A percentile compares a stretch with the other conserved stretches of the same genome.
phyloP scores from a whole-genome alignment of 1,140 invertebrate genomes.

The Drosophila cardini region DNA sequence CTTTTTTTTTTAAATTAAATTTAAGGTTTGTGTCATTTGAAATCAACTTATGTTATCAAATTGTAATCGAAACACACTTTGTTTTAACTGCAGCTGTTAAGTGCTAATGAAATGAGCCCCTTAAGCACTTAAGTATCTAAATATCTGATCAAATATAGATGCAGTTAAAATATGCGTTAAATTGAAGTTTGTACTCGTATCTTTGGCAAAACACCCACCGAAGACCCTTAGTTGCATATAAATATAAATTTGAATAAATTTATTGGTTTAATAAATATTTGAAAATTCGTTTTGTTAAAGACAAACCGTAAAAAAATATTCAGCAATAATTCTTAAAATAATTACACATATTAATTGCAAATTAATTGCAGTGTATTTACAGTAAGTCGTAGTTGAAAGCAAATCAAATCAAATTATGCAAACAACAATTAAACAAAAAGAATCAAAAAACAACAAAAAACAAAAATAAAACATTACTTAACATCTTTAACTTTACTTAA shows the following conservation, averaged over 20 bases:
- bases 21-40: slow-evolving; percentile 31
- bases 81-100: slow-evolving; percentile 40
- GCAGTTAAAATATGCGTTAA: slow-evolving; percentile 44
- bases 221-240: slow-evolving; percentile 52
- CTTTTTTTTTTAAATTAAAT: background rate
- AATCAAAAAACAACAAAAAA: slow-evolving; percentile 19
- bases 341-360: slow-evolving; percentile 23
- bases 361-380: slow-evolving; percentile 58
- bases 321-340: slow-evolving; percentile 33
- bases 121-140: slow-evolving; percentile 10
- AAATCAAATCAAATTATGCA: slow-evolving; percentile 64
- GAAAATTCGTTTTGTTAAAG: slow-evolving; percentile 63
- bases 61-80: slow-evolving; percentile 38
- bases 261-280: slow-evolving; percentile 22
- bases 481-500: slow-evolving; percentile 80
- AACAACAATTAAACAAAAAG: slow-evolving; percentile 18
- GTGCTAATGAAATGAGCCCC: slow-evolving; percentile 47
- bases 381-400: slow-evolving; percentile 54
- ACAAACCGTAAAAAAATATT: slow-evolving; percentile 26
- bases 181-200: slow-evolving; percentile 36
- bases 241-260: background rate
- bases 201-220: slow-evolving; percentile 77
- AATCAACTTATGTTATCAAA: slow-evolving; percentile 2
- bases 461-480: slow-evolving; percentile 64
- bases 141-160: background rate